A percentile compares a stretch with the other conserved stretches of the same genome.
phyloP scores from a whole-genome alignment of 2,797 vertebrate species.

The Sebastes miniatus region DNA sequence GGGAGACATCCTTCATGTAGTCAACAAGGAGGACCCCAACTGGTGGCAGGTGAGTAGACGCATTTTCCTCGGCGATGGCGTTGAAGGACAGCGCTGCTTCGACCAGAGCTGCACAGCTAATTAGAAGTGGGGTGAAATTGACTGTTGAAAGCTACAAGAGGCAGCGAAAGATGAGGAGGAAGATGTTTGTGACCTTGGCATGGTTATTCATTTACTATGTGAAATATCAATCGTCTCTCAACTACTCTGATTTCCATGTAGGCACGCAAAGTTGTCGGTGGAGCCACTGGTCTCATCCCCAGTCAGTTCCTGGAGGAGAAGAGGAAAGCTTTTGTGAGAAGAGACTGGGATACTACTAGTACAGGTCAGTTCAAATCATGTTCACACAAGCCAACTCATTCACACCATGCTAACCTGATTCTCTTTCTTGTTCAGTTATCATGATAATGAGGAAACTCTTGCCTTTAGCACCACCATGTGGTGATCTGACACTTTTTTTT shows the following conservation, averaged over 20 bases:
- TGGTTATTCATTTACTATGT: neutral
- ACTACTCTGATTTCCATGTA: conserved; percentile 46
- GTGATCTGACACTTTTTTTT: neutral
- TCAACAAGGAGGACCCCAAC: conserved; percentile 96
- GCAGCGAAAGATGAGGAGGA: neutral
- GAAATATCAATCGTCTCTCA: neutral
- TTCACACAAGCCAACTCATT: neutral
- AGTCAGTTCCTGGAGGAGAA: conserved; percentile 99
- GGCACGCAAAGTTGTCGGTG: conserved; percentile 91
- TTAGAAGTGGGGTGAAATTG: neutral
- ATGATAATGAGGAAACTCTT: neutral
- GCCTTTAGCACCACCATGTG: conserved; percentile 23
- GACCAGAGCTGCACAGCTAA: neutral
- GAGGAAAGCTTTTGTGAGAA: conserved; percentile 97
- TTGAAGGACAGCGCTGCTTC: neutral
- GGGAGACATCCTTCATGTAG: conserved; percentile 96
- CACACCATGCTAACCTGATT: neutral
- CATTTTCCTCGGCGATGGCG: neutral
- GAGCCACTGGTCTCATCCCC: conserved; percentile 94
- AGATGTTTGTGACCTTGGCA: neutral
- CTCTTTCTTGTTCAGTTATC: neutral
- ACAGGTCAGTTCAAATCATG: conserved; percentile 36
- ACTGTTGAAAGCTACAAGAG: neutral
- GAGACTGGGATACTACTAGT: conserved; percentile 91
- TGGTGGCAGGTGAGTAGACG: conserved; percentile 95